Evolutionary conservation across 2,797 vertebrate genomes (phyloP).

Genomic region (Mormyrops boulengeri): DNA sequence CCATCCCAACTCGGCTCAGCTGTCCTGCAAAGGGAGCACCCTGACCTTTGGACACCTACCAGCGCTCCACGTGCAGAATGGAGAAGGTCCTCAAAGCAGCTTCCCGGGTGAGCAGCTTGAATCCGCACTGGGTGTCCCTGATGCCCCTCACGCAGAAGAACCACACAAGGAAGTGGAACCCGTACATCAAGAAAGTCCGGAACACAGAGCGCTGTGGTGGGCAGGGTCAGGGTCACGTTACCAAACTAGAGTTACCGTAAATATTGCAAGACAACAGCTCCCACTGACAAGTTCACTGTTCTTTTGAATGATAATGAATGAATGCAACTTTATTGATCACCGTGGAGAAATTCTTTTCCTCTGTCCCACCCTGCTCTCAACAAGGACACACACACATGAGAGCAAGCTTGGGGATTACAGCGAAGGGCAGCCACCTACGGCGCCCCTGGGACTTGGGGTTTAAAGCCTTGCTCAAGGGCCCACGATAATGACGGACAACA

Average conservation of each 20-base stretch:
- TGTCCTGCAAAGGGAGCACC: neutral
- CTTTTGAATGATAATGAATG: neutral
- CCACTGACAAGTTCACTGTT: neutral
- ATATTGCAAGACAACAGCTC: neutral
- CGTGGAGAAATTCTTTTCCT: neutral
- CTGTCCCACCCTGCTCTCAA: neutral
- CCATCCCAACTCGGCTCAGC: neutral
- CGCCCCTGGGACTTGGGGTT: neutral
- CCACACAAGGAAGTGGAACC: constrained; percentile 98
- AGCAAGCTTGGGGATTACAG: neutral
- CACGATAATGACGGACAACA: neutral
- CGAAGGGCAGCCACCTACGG: neutral
- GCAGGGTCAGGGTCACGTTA: neutral
- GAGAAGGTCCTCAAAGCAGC: constrained; percentile 83
- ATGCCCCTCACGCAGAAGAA: constrained; percentile 90
- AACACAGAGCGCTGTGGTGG: constrained; percentile 77
- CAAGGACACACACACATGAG: neutral
- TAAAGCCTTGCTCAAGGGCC: neutral
- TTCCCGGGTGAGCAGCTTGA: constrained; percentile 89
- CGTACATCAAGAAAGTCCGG: constrained; percentile 88
- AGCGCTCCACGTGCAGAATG: constrained; percentile 83
- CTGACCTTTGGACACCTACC: constrained; percentile 58
- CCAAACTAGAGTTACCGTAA: neutral
- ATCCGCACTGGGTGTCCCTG: constrained; percentile 90
- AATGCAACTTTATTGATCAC: neutral